Evolutionary conservation across 1,140 invertebrate species (phyloP), one percentile per base, ranked within the genome.

Genomic region (Contarinia nasturtii): DNA sequence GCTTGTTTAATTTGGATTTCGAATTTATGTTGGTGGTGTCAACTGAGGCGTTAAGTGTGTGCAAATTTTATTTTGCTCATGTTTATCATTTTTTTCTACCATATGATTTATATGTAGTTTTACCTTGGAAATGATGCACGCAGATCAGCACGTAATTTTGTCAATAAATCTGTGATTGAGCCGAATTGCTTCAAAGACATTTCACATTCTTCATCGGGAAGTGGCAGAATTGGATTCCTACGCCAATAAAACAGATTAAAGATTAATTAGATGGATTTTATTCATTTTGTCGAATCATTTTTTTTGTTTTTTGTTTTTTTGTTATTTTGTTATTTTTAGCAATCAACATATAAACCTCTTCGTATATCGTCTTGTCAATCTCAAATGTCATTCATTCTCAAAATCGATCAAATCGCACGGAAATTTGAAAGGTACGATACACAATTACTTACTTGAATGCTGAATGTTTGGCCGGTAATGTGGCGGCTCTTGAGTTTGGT

Each of bases 101-200:
- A n/a, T n/a, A n/a, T n/a, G n/a, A n/a, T n/a, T n/a, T n/a, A n/a
- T n/a, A n/a, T n/a, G 37, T 21, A 44, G 33, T 51, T 51, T 64
- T 69, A 90, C 87, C 86, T 90, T 51, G 82, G 81, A 67, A 88
- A 88, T 0, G 87, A 82, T 14, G 88, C 72, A 49, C 82, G 71
- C 0, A 94, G 72, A 64, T 92, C 89, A 2, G 84, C 76, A 50
- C 82, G 73, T 2, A 93, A 70, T 58, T 91, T 92, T 41, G 79
- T 79, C n/a, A 93, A 69, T 1, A 94, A 70, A 63, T 92, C 86
- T 33, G 83, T 85, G 45, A 89, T 77, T 21, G 82, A 82, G 27
- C 79, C 76, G 60, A 91, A 89, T 62, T 90, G 85, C 44, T 82
- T 72, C 33, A 90, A 67, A 15, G 80, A 83, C 86, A 91, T 89